These are phyloP conservation scores for Gasteruption jaculator DNA, from an alignment of 2,888 invertebrate genomes.

Conservation along the genomic window DNA sequence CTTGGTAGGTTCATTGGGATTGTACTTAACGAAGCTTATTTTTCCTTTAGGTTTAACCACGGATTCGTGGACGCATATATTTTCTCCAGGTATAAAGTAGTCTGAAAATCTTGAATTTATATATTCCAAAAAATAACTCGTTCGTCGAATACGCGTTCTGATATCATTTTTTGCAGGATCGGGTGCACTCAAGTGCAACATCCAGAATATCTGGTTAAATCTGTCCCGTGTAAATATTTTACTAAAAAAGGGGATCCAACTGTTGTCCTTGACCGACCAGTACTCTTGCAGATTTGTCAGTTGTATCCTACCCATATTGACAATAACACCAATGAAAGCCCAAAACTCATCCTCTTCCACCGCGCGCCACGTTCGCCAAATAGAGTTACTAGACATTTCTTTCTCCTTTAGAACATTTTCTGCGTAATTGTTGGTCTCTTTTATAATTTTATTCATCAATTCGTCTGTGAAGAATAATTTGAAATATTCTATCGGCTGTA, in stretches of 20 bases:
- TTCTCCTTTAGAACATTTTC: constrained; percentile 7
- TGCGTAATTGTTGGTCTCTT: constrained; percentile 13
- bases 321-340: constrained; percentile 25
- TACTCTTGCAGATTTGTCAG: constrained; percentile 23
- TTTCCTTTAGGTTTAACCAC: constrained; percentile 12
- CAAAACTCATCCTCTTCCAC: constrained; percentile 23
- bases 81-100: constrained; percentile 14
- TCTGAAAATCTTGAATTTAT: constrained; percentile 18
- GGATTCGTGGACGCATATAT: constrained; percentile 12
- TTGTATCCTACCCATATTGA: constrained; percentile 24
- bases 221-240: constrained; percentile 20
- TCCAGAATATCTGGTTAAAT: constrained; percentile 23
- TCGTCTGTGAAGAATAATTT: constrained; percentile 16
- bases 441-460: constrained; percentile 14
- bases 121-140: constrained; percentile 16
- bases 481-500: constrained; percentile 18
- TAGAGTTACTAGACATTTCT: constrained; percentile 13
- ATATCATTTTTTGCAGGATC: constrained; percentile 8
- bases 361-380: constrained; percentile 13
- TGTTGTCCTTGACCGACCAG: constrained; percentile 19
- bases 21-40: constrained; percentile 13
- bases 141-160: constrained; percentile 16
- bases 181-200: constrained; percentile 18
- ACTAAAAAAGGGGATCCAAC: constrained; percentile 16
- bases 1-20: constrained; percentile 20